phyloP scores from a whole-genome alignment of 2,797 vertebrate species.

The Gallinago solitaria region DNA sequence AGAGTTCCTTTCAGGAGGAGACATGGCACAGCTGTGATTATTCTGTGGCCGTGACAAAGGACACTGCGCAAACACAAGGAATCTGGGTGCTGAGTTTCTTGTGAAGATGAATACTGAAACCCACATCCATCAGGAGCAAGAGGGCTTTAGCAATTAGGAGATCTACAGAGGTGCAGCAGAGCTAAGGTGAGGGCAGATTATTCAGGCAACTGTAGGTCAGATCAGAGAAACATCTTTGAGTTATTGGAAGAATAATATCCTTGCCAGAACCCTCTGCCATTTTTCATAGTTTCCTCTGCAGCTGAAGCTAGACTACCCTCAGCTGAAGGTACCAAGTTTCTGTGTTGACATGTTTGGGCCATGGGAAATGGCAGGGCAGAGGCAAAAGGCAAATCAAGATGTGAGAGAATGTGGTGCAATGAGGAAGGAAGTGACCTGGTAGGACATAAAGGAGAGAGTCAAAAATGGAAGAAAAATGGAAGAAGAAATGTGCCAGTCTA shows the following conservation, averaged over 20 bases:
- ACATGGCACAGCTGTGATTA: not conserved
- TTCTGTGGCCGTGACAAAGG: not conserved
- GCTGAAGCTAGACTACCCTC: not conserved
- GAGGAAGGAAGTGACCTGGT: accelerated
- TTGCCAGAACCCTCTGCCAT: not conserved
- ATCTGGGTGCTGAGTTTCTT: not conserved
- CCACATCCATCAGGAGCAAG: not conserved
- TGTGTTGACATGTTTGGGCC: not conserved
- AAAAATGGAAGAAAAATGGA: not conserved
- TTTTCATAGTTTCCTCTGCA: not conserved
- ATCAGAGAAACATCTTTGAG: not conserved
- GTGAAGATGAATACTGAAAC: accelerated
- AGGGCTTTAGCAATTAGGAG: not conserved
- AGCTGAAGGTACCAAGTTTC: not conserved
- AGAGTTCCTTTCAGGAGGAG: not conserved
- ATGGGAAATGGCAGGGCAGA: not conserved
- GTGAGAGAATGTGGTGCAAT: not conserved
- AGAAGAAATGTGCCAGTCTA: not conserved
- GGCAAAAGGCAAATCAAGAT: not conserved
- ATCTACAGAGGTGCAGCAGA: not conserved
- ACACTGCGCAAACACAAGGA: not conserved
- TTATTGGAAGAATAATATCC: not conserved
- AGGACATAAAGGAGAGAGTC: not conserved
- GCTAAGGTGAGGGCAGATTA: not conserved
- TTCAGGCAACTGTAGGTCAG: not conserved